Base-by-base conservation (phyloP, 2,888 invertebrate species). In the Drosophila mettleri region DNA sequence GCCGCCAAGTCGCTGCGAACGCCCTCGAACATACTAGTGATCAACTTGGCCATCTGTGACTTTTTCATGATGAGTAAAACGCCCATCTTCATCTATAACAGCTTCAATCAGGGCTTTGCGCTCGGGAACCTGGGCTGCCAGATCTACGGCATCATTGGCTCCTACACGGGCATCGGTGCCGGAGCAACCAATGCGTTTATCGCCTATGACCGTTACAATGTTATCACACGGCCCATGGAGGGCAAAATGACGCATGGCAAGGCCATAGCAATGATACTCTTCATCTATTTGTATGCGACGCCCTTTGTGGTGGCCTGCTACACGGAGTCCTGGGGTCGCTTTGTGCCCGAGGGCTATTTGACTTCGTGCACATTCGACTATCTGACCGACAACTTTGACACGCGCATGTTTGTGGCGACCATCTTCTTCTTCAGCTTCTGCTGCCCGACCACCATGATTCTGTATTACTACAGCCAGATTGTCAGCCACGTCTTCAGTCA, bases 51-150 rank as follows among this genome's bases (percentile, higher is more conserved):
- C 0, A 93, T 97, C 63, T 95, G 96, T 81, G 97, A 97, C 92
- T 97, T 97, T 86, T 92, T 96, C 31, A 97, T 97, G 97, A 97
- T 97, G 97, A 91, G 94, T 33, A 97, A 97, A 92, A 94, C 96
- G 0, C 97, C 97, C 0, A 94, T 97, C 2, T 91, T 91, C 48
- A 91, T 91, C 61, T 91, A 91, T 92, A 97, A 97, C 89, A 96
- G 96, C 33, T 96, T 96, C 78, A 94, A 95, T 90, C 94, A 94
- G 70, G 97, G 97, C 0, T 97, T 95, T 77, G 96, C 96, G 0
- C 88, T 94, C 5, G 97, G 97, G 0, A 93, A 95, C 53, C 69
- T 94, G 0, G 97, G 96, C 1, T 97, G 97, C 87, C 95, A 96
- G 90, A 93, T 96, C 73, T 97, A 96, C 87, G 95, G 93, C 0